A percentile compares a stretch with the other conserved stretches of the same genome.
These are phyloP conservation scores for Rhabdomys pumilio DNA, from an alignment of 2,797 vertebrate species.

Conservation along the genomic window DNA sequence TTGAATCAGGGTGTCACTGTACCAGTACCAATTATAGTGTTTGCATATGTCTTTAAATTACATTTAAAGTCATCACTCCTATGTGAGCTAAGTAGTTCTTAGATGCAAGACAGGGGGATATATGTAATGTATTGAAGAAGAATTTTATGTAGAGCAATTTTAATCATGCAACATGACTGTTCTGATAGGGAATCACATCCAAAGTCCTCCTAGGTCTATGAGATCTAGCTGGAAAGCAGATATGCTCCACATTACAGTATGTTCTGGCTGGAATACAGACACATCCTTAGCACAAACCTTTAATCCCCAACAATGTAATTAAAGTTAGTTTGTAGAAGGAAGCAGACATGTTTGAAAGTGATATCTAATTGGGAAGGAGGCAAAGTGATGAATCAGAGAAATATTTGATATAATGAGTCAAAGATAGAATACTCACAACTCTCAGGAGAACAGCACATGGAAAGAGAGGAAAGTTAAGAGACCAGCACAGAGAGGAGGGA, in stretches of 20 bases:
- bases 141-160: background rate
- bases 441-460: background rate
- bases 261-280: background rate
- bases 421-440: background rate
- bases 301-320: background rate
- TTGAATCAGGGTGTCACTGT: too few species aligned
- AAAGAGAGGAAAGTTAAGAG: background rate
- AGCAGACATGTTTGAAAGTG: background rate
- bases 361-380: background rate
- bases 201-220: background rate
- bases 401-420: background rate
- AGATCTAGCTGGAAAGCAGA: background rate
- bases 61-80: background rate
- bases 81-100: background rate
- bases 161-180: background rate
- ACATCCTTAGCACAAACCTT: background rate
- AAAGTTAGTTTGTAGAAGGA: background rate
- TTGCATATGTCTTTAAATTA: background rate
- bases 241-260: background rate
- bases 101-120: background rate
- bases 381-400: background rate
- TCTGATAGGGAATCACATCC: background rate
- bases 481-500: too few species aligned
- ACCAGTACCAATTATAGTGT: background rate
- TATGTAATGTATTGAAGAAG: background rate